Evolutionary conservation across 2,797 vertebrate genomes (phyloP).

Genomic region (Taeniopygia guttata): DNA sequence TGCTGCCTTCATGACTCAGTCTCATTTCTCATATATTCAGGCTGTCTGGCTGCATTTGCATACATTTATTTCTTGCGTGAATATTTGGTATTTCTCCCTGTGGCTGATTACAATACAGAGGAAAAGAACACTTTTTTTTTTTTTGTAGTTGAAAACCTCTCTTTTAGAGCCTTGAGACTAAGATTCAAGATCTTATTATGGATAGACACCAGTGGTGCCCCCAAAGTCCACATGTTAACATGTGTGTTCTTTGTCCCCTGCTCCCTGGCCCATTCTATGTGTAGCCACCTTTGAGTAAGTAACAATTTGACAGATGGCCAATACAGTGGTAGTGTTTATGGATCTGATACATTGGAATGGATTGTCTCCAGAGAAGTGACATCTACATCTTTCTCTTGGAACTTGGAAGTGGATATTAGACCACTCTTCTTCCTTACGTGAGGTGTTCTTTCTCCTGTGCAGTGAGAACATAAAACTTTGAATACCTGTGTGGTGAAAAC

Average conservation of each 20-base stretch:
- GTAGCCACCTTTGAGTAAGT: background rate
- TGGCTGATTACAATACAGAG: background rate
- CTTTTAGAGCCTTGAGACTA: background rate
- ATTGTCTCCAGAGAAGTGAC: background rate
- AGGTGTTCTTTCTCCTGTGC: background rate
- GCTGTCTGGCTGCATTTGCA: constrained; percentile 43
- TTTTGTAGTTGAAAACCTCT: background rate
- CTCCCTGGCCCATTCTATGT: background rate
- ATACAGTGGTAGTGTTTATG: background rate
- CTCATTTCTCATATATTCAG: background rate
- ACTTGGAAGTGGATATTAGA: background rate
- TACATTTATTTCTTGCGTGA: constrained; percentile 34
- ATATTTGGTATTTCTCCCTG: background rate
- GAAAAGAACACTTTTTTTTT: background rate
- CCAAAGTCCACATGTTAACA: background rate
- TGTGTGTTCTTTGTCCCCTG: background rate
- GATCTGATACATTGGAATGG: background rate
- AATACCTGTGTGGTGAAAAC: background rate
- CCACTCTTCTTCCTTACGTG: background rate
- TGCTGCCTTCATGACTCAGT: constrained; percentile 44
- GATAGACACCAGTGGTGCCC: background rate
- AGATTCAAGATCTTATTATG: background rate
- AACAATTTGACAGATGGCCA: background rate
- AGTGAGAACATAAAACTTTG: background rate
- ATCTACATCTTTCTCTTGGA: background rate